phyloP scores from a whole-genome alignment of 2,797 vertebrate genomes.

The Neomorphus geoffroyi region DNA sequence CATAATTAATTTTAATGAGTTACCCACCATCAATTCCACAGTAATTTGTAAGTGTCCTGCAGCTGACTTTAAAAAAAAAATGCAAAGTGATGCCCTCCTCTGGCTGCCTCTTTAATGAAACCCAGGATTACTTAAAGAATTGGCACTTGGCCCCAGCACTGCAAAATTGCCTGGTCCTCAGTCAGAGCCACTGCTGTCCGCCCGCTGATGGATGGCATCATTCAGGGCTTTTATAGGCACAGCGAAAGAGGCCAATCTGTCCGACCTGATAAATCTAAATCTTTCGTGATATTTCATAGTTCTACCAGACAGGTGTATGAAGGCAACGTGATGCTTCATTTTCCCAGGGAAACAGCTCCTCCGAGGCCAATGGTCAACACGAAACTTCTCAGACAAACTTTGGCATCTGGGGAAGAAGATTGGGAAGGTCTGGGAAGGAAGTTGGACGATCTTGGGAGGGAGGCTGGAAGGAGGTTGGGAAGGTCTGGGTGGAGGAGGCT shows the following conservation, averaged over 20 bases:
- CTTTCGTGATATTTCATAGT: constrained; percentile 59
- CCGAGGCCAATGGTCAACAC: background rate
- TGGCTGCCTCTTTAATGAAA: constrained; percentile 52
- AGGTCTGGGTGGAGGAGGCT: background rate
- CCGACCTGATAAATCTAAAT: constrained; percentile 61
- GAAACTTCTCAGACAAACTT: constrained; percentile 21
- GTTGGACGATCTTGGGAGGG: background rate
- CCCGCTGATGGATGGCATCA: constrained; percentile 57
- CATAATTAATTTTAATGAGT: constrained; percentile 73
- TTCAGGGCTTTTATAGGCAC: constrained; percentile 67
- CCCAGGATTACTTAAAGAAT: constrained; percentile 56
- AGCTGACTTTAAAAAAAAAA: constrained; percentile 32
- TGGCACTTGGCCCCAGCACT: constrained; percentile 32
- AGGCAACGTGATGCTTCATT: background rate
- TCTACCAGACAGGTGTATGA: background rate
- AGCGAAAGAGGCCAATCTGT: constrained; percentile 60
- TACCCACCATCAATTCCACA: constrained; percentile 50
- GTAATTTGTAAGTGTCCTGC: constrained; percentile 58
- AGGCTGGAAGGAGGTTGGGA: background rate
- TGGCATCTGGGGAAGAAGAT: background rate
- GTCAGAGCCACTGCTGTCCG: constrained; percentile 52
- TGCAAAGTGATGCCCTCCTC: constrained; percentile 26
- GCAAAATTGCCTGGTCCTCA: constrained; percentile 56
- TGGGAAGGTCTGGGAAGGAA: background rate
- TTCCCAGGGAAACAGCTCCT: background rate